Conservation (phyloP, 2,797 vertebrate genomes). For the Rachycentron canadum region DNA sequence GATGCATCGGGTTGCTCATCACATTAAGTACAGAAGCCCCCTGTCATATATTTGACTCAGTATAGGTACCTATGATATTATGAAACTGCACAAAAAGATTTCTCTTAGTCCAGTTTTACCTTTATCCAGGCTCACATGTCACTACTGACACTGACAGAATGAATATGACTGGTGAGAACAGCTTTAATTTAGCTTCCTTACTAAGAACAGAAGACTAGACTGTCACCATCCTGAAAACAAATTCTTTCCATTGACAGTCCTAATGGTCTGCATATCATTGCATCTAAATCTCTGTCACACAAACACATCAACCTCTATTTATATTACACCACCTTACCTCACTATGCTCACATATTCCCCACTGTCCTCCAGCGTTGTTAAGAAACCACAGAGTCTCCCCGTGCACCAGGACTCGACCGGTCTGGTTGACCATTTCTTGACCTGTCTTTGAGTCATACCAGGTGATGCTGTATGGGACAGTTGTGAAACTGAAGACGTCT, state of each 20-base stretch:
- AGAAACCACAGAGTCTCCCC: slow-evolving; percentile 76
- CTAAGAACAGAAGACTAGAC: too few relatives aligned
- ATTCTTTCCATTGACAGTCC: neutral
- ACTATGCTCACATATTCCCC: slow-evolving; percentile 73
- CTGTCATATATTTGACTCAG: too few relatives aligned
- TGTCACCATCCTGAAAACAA: too few relatives aligned
- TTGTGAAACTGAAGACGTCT: slow-evolving; percentile 39
- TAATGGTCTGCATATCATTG: neutral
- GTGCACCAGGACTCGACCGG: slow-evolving; percentile 47
- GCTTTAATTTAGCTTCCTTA: too few relatives aligned
- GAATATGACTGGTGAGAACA: too few relatives aligned
- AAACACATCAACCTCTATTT: neutral
- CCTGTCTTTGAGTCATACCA: slow-evolving; percentile 70
- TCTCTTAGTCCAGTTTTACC: too few relatives aligned
- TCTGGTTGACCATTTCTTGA: slow-evolving; percentile 48
- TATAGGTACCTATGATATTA: too few relatives aligned
- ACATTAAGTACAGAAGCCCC: too few relatives aligned
- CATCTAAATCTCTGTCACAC: neutral
- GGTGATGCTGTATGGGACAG: slow-evolving; percentile 65
- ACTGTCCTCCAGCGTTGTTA: slow-evolving; percentile 42
- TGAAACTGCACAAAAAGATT: too few relatives aligned
- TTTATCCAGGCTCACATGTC: too few relatives aligned
- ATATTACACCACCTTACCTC: slow-evolving; percentile 62
- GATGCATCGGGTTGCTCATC: neutral
- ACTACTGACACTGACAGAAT: too few relatives aligned